These are phyloP conservation scores for Proterorhinus semilunaris DNA, from an alignment of 2,113 vertebrate genomes.

Conservation along the genomic window DNA sequence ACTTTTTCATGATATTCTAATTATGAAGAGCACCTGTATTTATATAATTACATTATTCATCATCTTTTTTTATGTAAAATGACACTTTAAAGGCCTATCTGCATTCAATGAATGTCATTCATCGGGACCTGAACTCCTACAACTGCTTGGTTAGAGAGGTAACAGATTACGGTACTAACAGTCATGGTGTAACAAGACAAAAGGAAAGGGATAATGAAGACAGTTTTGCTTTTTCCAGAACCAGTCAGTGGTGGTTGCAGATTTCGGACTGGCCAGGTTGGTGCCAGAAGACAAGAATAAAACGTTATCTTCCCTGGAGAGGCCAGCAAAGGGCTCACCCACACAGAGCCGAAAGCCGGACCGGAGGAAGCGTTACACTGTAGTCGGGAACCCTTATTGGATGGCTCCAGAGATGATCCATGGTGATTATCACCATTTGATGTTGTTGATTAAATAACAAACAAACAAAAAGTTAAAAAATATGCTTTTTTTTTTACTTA, in stretches of 20 bases:
- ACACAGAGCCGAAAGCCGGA: slow-evolving; percentile 83
- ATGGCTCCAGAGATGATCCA: slow-evolving; percentile 99
- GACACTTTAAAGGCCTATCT: slow-evolving; percentile 81
- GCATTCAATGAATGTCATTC: slow-evolving; percentile 98
- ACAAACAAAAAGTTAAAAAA: no score
- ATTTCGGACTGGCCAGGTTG: slow-evolving; percentile 91
- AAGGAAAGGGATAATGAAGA: background rate
- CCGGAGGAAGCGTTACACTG: slow-evolving; percentile 91
- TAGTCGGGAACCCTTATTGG: slow-evolving; percentile 98
- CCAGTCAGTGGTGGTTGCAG: slow-evolving; percentile 88
- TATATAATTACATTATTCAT: background rate
- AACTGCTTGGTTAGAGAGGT: slow-evolving; percentile 97
- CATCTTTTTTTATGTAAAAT: background rate
- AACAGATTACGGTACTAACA: background rate
- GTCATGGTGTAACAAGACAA: background rate
- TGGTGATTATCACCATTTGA: slow-evolving; percentile 66
- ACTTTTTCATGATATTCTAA: no score
- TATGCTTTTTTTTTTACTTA: background rate
- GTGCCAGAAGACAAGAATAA: slow-evolving; percentile 85
- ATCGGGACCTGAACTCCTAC: slow-evolving; percentile 95
- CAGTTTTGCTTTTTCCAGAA: slow-evolving; percentile 54
- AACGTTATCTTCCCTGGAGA: slow-evolving; percentile 49
- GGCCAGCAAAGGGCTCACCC: slow-evolving; percentile 55
- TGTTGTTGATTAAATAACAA: no score
- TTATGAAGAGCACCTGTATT: background rate